A percentile compares a stretch with the other conserved stretches of the same genome.
Conservation (phyloP, 2,797 vertebrate genomes). For the Oryzias dopingdopingensis region DNA sequence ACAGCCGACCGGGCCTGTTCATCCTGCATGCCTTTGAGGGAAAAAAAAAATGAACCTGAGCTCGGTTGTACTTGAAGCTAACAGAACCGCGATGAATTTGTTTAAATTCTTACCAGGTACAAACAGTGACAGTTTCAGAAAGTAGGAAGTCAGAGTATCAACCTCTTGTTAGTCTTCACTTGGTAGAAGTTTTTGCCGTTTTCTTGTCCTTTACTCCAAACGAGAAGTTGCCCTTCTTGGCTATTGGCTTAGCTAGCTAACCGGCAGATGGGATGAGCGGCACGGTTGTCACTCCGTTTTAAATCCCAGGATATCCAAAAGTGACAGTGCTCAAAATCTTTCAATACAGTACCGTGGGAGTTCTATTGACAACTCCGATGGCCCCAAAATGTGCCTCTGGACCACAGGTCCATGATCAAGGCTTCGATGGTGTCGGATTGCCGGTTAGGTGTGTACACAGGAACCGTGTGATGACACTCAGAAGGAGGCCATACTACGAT, state of each 20-base stretch:
- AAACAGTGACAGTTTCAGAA: conserved; percentile 47
- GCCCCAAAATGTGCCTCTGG: conserved; percentile 74
- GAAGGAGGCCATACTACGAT: conserved; percentile 77
- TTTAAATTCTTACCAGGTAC: conserved; percentile 66
- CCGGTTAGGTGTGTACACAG: conserved; percentile 76
- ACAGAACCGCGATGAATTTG: conserved; percentile 2
- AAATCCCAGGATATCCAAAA: conserved; percentile 79
- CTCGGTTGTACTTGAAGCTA: conserved; percentile 22
- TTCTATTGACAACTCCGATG: conserved; percentile 74
- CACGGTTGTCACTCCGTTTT: conserved; percentile 77
- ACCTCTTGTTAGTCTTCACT: conserved; percentile 50
- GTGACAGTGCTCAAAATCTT: conserved; percentile 71
- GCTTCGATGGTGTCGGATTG: conserved; percentile 87
- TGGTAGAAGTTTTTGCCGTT: conserved; percentile 39
- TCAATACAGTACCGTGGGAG: conserved; percentile 71
- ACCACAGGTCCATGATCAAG: conserved; percentile 82
- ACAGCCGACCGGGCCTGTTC: conserved; percentile 61
- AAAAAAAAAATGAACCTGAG: conserved; percentile 37
- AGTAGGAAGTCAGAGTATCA: conserved; percentile 37
- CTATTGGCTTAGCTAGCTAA: conserved; percentile 67
- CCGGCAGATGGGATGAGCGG: conserved; percentile 68
- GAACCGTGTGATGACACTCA: conserved; percentile 65
- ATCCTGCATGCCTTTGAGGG: conserved; percentile 46
- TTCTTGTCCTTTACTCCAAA: conserved; percentile 64
- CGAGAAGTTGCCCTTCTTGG: conserved; percentile 67